These are phyloP conservation scores for Idaea dimidiata DNA, from an alignment of 2,888 invertebrate genomes.

Conservation along the genomic window DNA sequence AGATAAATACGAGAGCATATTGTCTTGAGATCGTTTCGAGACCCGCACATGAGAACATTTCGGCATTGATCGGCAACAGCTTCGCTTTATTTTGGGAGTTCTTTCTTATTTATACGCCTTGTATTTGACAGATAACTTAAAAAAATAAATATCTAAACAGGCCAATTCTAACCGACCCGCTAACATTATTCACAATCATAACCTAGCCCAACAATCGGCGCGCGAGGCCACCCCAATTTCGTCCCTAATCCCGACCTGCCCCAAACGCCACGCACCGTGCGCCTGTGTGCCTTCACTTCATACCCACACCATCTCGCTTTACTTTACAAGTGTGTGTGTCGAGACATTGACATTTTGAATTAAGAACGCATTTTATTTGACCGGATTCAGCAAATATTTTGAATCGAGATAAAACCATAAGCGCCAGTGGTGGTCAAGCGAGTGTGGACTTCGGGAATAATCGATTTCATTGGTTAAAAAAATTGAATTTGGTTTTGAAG, in stretches of 20 bases:
- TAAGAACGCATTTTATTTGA: slow-evolving; percentile 17
- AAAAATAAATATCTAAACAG: slow-evolving; percentile 18
- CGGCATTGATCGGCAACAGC: too few species aligned
- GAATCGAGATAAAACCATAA: too few species aligned
- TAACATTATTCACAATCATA: slow-evolving; percentile 62
- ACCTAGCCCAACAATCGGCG: slow-evolving; percentile 75
- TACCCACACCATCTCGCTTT: slow-evolving; percentile 17
- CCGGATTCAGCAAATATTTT: slow-evolving; percentile 4
- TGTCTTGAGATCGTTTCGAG: too few species aligned
- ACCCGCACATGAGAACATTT: too few species aligned
- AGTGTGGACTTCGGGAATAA: too few species aligned
- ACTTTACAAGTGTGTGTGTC: slow-evolving; percentile 29
- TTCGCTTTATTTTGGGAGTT: too few species aligned
- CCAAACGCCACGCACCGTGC: slow-evolving; percentile 48
- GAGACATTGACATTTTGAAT: slow-evolving; percentile 25
- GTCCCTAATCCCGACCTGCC: slow-evolving; percentile 67
- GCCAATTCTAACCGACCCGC: slow-evolving; percentile 40
- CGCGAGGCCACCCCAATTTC: slow-evolving; percentile 64
- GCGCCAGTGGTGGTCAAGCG: too few species aligned
- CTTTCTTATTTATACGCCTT: too few species aligned
- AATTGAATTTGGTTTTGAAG: too few species aligned
- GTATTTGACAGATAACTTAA: background rate
- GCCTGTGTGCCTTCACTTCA: slow-evolving; percentile 31
- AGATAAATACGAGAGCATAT: too few species aligned
- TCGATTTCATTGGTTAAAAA: too few species aligned